Evolutionary conservation across 2,797 vertebrate genomes (phyloP), one percentile per base, ranked within the genome.

Genomic region (Parauchenoglanis ngamensis): DNA sequence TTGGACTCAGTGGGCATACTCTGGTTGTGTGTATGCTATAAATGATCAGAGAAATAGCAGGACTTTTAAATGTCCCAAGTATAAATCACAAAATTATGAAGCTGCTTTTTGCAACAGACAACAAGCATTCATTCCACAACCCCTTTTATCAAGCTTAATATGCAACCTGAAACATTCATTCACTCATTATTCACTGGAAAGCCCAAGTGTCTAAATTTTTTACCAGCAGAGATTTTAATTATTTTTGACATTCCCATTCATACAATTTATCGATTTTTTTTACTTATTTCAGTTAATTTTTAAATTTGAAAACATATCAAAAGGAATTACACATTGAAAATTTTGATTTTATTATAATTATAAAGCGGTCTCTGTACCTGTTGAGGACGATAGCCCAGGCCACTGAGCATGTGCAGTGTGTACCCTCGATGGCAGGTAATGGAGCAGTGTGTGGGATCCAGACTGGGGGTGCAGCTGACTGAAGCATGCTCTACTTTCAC

Each of bases 401-500:
- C 96, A 0, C 73, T 94, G 35, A 94, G 91, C 79, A 95, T 91
- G 59, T n/a, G 93, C 86, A 97, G 92, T 5, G 91, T 68, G 54
- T 95, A 97, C 28, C 97, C 98, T 56, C 89, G 95, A 68, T 96
- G 92, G 72, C 98, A 99, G 85, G 93, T 87, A 5, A 97, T 87
- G 0, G 93, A 86, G 90, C 98, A 99, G 4, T 8, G 89, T 83
- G 95, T 96, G 52, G 94, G 90, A 76, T 94, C 92, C 0, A 87
- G 92, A 0, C 86, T 90, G 0, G 95, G 95, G 65, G 95, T 95
- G 77, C 98, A 99, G 92, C 95, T 96, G 88, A 96, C 93, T 7
- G 89, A 86, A 8, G 95, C 87, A 0, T 98, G 95, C 7, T 95
- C 92, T 0, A 98, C 72, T 90, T 94, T 92, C 0, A 96, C 92